phyloP scores from a whole-genome alignment of 1,140 invertebrate genomes.

The Leptopilina clavipes region DNA sequence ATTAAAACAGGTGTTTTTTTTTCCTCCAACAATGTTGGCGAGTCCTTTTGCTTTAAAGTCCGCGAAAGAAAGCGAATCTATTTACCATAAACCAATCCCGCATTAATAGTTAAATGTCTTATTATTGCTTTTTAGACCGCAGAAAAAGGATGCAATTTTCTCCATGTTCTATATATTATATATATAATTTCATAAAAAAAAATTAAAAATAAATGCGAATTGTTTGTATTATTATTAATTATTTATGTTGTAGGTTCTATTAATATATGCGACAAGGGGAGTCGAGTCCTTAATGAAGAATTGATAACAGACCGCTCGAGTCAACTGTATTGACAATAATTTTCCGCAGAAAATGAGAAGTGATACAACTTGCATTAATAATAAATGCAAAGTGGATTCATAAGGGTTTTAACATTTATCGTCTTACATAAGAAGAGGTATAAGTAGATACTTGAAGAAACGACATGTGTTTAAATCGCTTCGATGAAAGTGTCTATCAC shows the following conservation, averaged over 20 bases:
- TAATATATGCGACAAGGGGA: too few relatives aligned
- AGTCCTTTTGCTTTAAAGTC: neutral
- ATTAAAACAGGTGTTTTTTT: neutral
- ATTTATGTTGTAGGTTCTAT: too few relatives aligned
- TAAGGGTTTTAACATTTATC: slow-evolving; percentile 1
- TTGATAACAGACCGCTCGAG: too few relatives aligned
- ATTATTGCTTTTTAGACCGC: neutral
- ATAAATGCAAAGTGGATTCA: slow-evolving; percentile 10
- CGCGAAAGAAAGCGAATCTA: neutral
- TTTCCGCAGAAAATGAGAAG: neutral
- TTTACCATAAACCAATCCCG: slow-evolving; percentile 11
- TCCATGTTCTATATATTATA: too few relatives aligned
- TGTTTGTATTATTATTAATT: too few relatives aligned
- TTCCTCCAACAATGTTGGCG: neutral
- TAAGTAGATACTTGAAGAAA: slow-evolving; percentile 36
- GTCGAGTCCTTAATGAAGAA: too few relatives aligned
- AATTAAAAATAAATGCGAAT: too few relatives aligned
- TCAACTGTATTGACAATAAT: neutral
- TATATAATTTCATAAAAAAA: too few relatives aligned
- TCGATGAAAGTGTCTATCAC: slow-evolving; percentile 34
- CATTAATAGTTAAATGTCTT: neutral
- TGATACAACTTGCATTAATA: slow-evolving; percentile 1
- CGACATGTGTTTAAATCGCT: slow-evolving; percentile 4
- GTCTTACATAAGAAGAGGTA: slow-evolving; percentile 29
- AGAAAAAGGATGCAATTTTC: neutral